Evolutionary conservation across 2,113 vertebrate species (phyloP).

Genomic region (Periophthalmus modestus): DNA sequence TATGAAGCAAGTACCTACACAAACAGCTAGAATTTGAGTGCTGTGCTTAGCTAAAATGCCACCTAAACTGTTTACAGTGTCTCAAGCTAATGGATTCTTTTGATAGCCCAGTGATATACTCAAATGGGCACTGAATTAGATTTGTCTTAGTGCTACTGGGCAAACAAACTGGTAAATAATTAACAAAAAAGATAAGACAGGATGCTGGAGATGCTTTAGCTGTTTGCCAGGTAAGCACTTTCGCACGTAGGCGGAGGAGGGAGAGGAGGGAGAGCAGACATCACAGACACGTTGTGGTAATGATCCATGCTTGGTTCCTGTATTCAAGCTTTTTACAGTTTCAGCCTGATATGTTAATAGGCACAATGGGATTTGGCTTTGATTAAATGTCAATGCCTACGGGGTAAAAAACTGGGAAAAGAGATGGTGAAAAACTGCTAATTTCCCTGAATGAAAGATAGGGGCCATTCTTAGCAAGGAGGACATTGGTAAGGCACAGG

Average conservation of each 20-base stretch:
- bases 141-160: constrained; percentile 53
- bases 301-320: constrained; percentile 57
- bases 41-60: constrained; percentile 16
- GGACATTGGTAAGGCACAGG: constrained; percentile 54
- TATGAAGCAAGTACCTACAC: constrained; percentile 23
- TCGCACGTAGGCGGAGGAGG: constrained; percentile 50
- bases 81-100: constrained; percentile 28
- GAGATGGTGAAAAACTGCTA: constrained; percentile 4
- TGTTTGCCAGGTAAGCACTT: constrained; percentile 70
- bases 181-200: constrained; percentile 68
- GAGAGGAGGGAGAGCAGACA: constrained; percentile 53
- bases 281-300: constrained; percentile 74
- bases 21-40: constrained; percentile 6
- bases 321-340: constrained; percentile 66
- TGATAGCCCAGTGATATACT: constrained; percentile 59
- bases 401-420: constrained; percentile 56
- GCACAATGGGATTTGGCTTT: constrained; percentile 74
- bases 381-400: constrained; percentile 77
- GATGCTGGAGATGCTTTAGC: constrained; percentile 22
- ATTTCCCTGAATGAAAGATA: constrained; percentile 57
- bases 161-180: constrained; percentile 68
- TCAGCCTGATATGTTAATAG: constrained; percentile 74
- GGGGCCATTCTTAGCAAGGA: constrained; percentile 49
- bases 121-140: constrained; percentile 42
- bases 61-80: constrained; percentile 46